Evolutionary conservation across 2,888 invertebrate species (phyloP).

Genomic region (Galeopsomyia nigrocyanea): DNA sequence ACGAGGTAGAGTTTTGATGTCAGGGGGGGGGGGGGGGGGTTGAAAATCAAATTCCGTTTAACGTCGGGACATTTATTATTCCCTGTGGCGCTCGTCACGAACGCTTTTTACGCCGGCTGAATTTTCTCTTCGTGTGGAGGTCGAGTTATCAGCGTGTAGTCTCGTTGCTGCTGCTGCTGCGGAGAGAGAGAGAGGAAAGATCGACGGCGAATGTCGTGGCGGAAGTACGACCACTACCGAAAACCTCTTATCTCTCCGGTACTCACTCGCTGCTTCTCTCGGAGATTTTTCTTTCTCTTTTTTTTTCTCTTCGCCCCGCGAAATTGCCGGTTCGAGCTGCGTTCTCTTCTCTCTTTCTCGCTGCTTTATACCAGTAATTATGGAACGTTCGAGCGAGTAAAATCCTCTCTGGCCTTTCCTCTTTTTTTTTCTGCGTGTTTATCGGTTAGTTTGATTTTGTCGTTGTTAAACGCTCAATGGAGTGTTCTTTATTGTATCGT

Average conservation of each 20-base stretch:
- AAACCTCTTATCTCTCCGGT: conserved; percentile 43
- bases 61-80: conserved; percentile 33
- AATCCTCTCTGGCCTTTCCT: too few species aligned
- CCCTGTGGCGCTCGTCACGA: conserved; percentile 13
- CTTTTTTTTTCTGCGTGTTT: too few species aligned
- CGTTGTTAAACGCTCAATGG: too few species aligned
- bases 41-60: conserved; percentile 24
- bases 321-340: conserved; percentile 6
- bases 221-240: conserved; percentile 32
- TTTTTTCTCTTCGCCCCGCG: conserved; percentile 5
- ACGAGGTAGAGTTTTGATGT: too few species aligned
- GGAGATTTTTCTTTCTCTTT: neutral
- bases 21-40: too few species aligned
- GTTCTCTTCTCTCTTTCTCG: too few species aligned
- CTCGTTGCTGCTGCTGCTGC: too few species aligned
- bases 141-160: conserved; percentile 10
- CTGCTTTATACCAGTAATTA: conserved; percentile 36
- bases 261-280: neutral
- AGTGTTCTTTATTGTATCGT: too few species aligned
- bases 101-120: conserved; percentile 2
- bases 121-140: conserved; percentile 14
- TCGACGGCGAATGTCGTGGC: conserved; percentile 37
- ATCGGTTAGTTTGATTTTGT: too few species aligned
- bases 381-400: conserved; percentile 2
- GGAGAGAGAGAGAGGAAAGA: conserved; percentile 23